phyloP scores from a whole-genome alignment of 92 coral and sea anemone species.

The Blastomussa wellsi region DNA sequence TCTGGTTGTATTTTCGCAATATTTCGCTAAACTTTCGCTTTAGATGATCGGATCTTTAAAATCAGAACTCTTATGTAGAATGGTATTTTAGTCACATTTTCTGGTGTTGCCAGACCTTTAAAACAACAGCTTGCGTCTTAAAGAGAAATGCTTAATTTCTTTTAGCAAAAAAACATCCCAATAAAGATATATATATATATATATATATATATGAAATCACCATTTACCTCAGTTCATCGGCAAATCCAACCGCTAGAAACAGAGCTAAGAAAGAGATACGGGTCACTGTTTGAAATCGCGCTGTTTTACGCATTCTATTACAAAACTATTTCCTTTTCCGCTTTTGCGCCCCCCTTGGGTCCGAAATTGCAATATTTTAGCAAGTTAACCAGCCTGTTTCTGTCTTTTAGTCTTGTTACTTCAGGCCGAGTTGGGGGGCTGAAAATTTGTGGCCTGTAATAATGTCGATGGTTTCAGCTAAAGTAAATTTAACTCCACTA shows the following conservation, averaged over 20 bases:
- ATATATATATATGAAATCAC: background rate
- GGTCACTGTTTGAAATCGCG: constrained; percentile 11
- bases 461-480: constrained; percentile 1
- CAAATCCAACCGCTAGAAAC: constrained; percentile 17
- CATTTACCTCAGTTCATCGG: constrained; percentile 34
- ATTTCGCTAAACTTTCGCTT: background rate
- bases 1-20: background rate
- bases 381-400: background rate
- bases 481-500: constrained; percentile 43
- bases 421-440: constrained; percentile 42
- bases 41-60: background rate
- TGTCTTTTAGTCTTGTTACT: background rate
- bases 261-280: background rate
- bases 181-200: background rate
- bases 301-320: constrained; percentile 26
- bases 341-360: constrained; percentile 14
- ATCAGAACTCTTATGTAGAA: background rate
- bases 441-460: constrained; percentile 48
- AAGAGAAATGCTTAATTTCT: background rate
- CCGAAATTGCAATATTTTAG: background rate
- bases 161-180: background rate
- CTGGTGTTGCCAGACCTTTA: background rate
- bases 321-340: background rate
- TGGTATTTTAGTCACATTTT: background rate
- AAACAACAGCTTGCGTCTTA: background rate